Evolutionary conservation across 2,797 vertebrate species (phyloP), one percentile per base, ranked within the genome.

Genomic region (Sebastiscus tertius): DNA sequence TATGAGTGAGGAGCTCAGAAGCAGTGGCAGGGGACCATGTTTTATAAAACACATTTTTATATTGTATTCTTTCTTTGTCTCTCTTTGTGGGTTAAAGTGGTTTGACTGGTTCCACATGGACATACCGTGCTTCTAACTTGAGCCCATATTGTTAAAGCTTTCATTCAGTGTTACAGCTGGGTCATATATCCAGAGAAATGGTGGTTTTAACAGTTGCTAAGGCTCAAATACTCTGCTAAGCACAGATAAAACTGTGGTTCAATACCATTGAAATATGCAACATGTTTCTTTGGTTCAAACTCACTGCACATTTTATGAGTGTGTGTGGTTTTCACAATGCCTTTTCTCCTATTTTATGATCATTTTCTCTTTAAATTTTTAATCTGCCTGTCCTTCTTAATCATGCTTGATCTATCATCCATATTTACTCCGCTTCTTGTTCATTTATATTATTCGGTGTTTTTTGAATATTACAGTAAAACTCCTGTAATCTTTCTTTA

Each of bases 241-340:
- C 4, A 16, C 24, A 56, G 49, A 77, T 33, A 59, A 67, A 81
- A 67, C 29, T 27, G 29, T 58, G n/a, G 31, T 42, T 85, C 60
- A 71, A 5, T 68, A 24, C 49, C 42, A 79, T 42, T 76, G 70
- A 81, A 84, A 74, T 77, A 74, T 85, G 52, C 59, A 77, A 68
- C 65, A 68, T 72, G 72, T 87, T 72, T 80, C 31, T 46, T 78
- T 52, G 62, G 60, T 79, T 59, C 80, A 72, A 69, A 63, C 11
- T 42, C 60, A 26, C 39, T 59, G 59, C 58, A 73, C 67, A 83
- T 36, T 22, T 27, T 60, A 9, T 52, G 49, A 6, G 18, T 31
- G 27, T 72, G 67, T 58, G 46, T 64, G 54, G 49, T 74, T 80
- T 71, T 16, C 29, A 22, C 26, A 58, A 29, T 36, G 59, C 5